Conservation (phyloP, 1,140 invertebrate species). For the Trissolcus basalis region DNA sequence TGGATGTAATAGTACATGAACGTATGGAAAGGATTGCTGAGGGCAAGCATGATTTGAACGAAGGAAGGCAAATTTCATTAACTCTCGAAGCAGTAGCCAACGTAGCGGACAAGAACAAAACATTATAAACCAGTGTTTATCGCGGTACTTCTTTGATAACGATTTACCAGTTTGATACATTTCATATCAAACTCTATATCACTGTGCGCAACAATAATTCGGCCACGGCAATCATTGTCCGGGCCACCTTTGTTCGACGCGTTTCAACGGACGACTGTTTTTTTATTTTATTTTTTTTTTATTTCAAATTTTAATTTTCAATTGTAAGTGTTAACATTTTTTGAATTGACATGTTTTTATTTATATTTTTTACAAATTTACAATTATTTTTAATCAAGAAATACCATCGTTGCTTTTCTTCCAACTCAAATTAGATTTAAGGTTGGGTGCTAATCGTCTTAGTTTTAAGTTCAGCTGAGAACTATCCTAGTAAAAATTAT, state of each 20-base stretch:
- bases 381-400: too few relatives aligned
- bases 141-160: conserved; percentile 55
- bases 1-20: conserved; percentile 51
- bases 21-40: conserved; percentile 1
- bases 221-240: conserved; percentile 1
- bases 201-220: conserved; percentile 55
- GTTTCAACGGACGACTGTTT: conserved; percentile 51
- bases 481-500: too few relatives aligned
- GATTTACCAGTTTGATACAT: conserved; percentile 57
- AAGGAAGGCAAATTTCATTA: conserved; percentile 19
- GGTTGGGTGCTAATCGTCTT: neutral
- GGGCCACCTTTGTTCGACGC: conserved; percentile 17
- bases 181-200: conserved; percentile 59
- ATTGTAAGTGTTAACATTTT: too few relatives aligned
- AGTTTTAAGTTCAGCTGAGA: neutral
- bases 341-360: neutral
- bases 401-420: conserved; percentile 21
- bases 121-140: conserved; percentile 30
- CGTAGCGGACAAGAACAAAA: conserved; percentile 10
- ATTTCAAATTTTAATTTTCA: neutral
- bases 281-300: conserved; percentile 1
- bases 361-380: conserved; percentile 4
- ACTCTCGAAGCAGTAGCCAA: conserved; percentile 28
- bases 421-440: conserved; percentile 3
- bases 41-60: neutral